Evolutionary conservation across 2,888 invertebrate genomes (phyloP).

Genomic region (Nudaria mundana): DNA sequence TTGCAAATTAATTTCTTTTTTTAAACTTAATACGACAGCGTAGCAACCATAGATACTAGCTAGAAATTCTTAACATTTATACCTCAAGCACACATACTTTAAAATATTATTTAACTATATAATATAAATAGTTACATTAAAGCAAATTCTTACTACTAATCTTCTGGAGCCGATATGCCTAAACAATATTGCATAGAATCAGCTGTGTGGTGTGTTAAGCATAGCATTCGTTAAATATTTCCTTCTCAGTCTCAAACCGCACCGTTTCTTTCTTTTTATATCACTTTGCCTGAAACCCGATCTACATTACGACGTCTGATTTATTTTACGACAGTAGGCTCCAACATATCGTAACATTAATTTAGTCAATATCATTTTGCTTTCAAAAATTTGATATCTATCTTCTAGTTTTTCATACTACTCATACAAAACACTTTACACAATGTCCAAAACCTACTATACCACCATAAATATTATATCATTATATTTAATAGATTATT

Average conservation of each 20-base stretch:
- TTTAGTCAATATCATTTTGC: constrained; percentile 4
- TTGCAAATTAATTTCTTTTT: constrained; percentile 64
- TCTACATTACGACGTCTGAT: constrained; percentile 3
- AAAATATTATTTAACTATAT: constrained; percentile 53
- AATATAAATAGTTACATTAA: constrained; percentile 44
- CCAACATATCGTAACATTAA: constrained; percentile 2
- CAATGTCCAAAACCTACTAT: constrained; percentile 25
- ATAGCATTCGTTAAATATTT: constrained; percentile 41
- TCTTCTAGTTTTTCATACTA: constrained; percentile 14
- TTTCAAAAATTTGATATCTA: constrained; percentile 7
- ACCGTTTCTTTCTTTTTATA: constrained; percentile 29
- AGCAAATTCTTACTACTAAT: constrained; percentile 30
- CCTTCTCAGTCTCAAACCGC: constrained; percentile 47
- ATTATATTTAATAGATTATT: constrained; percentile 23
- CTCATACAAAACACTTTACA: constrained; percentile 29
- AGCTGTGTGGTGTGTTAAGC: constrained; percentile 40
- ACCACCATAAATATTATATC: constrained; percentile 22
- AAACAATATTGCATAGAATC: constrained; percentile 41
- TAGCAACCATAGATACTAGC: constrained; percentile 59
- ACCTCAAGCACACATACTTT: constrained; percentile 71
- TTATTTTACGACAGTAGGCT: constrained; percentile 1
- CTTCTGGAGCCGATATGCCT: constrained; percentile 43
- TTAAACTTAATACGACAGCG: constrained; percentile 73
- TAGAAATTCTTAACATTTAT: constrained; percentile 53
- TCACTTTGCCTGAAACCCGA: constrained; percentile 11